Base-by-base conservation (phyloP, 2,888 invertebrate species). In the Laothoe populi region DNA sequence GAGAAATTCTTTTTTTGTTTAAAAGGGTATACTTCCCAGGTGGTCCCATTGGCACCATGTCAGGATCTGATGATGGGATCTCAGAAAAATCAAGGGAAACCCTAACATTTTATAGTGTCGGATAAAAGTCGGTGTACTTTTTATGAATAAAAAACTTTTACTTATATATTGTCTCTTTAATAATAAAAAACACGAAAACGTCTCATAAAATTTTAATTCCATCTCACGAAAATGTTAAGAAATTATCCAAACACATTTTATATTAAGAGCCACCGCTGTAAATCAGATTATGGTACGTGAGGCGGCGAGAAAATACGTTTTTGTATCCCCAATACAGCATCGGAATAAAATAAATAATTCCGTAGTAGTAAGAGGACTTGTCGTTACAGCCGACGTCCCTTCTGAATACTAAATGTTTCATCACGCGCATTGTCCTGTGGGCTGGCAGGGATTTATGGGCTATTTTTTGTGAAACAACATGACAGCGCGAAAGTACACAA, bases 261-360 rank as follows among this genome's bases (percentile, higher is more conserved):
- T 53, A 35, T 49, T 49, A 53, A 35, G 53, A 53, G 53, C 19
- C 31, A 4, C 24, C 24, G 64, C 60, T 68, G 63, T 60, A 71
- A 70, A 70, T 71, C 69, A 70, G 71, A 71, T 70, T 70, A 71
- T 62, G 57, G 45, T 62, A 66, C 63, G 65, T 61, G 71, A 63
- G 67, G 63, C 61, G 64, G 35, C 59, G 64, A 62, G 64, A 66
- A 38, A 71, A 70, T 71, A 67, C 69, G 66, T 69, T 71, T 44
- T 63, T 69, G 65, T 21, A 63, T 65, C 71, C 60, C 65, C 70
- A 64, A 67, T 66, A 68, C 64, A 72, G 70, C 70, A 73, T 71
- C 70, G 73, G 75, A 78, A 78, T 78, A 77, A 78, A 77, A 78
- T 78, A 75, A 77, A 77, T 77, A 77, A 77, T 68, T 57, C 70